phyloP scores from a whole-genome alignment of 92 coral and sea anemone species.

The Blastomussa wellsi region DNA sequence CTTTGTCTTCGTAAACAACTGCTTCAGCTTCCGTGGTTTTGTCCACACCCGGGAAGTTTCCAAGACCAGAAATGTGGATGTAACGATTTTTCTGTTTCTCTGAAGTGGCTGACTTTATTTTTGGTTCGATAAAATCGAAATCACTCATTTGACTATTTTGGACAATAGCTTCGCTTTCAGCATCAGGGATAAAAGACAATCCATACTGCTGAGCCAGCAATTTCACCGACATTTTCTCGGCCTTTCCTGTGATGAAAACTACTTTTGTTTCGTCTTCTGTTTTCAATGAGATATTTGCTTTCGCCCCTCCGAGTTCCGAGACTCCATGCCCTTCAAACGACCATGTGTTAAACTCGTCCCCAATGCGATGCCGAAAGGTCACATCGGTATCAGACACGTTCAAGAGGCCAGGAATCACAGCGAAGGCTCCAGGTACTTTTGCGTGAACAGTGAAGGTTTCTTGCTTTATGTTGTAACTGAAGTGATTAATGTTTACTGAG shows the following conservation, averaged over 20 bases:
- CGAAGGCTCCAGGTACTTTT: slow-evolving; percentile 63
- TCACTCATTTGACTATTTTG: slow-evolving; percentile 87
- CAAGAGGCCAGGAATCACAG: slow-evolving; percentile 77
- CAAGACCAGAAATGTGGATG: slow-evolving; percentile 80
- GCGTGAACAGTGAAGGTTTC: slow-evolving; percentile 79
- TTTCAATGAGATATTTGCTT: slow-evolving; percentile 62
- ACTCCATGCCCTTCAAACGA: slow-evolving; percentile 72
- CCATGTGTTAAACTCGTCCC: slow-evolving; percentile 90
- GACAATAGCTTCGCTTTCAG: slow-evolving; percentile 76
- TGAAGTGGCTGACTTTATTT: slow-evolving; percentile 64
- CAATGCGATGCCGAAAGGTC: slow-evolving; percentile 82
- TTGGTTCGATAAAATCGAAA: slow-evolving; percentile 71
- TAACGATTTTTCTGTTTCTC: slow-evolving; percentile 69
- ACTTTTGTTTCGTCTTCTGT: slow-evolving; percentile 75
- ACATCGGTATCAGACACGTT: slow-evolving; percentile 68
- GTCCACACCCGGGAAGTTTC: slow-evolving; percentile 84
- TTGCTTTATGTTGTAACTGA: slow-evolving; percentile 83
- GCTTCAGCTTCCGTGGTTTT: slow-evolving; percentile 91
- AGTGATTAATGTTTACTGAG: slow-evolving; percentile 68
- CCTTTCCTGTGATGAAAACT: slow-evolving; percentile 70
- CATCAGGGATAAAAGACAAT: slow-evolving; percentile 76
- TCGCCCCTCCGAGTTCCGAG: slow-evolving; percentile 75
- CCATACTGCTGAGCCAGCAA: slow-evolving; percentile 74
- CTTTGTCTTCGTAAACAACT: slow-evolving; percentile 84
- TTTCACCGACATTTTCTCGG: slow-evolving; percentile 72